Evolutionary conservation across 2,113 vertebrate genomes (phyloP).

Genomic region (Strix uralensis): DNA sequence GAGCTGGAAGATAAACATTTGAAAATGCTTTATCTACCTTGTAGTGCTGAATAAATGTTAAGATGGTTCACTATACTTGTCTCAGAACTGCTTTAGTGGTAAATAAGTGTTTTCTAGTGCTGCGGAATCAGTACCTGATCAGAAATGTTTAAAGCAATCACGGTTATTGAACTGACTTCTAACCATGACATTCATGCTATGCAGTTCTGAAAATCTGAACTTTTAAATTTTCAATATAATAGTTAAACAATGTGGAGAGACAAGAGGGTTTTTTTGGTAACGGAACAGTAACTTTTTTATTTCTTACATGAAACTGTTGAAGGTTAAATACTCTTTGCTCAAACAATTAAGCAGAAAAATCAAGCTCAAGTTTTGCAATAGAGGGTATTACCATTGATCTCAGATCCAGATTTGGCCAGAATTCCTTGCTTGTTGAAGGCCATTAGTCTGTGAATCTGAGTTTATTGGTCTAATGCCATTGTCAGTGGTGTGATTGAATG

Average conservation of each 20-base stretch:
- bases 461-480: neutral
- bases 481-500: neutral
- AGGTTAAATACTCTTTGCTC: neutral
- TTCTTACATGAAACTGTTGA: neutral
- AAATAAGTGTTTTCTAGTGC: neutral
- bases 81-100: neutral
- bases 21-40: neutral
- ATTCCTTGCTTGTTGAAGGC: neutral
- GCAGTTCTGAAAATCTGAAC: neutral
- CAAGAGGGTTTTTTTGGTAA: neutral
- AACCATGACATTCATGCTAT: neutral
- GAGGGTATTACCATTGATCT: neutral
- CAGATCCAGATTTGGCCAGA: neutral
- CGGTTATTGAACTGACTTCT: neutral
- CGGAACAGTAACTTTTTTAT: neutral
- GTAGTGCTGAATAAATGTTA: conserved; percentile 13
- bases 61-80: neutral
- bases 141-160: neutral
- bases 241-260: neutral
- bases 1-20: conserved; percentile 47
- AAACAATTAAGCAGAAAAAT: neutral
- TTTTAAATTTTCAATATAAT: neutral
- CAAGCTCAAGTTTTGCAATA: neutral
- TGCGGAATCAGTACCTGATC: neutral
- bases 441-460: neutral